Evolutionary conservation across 92 coral and sea anemone genomes (phyloP).

Genomic region (Pocillopora grandis): DNA sequence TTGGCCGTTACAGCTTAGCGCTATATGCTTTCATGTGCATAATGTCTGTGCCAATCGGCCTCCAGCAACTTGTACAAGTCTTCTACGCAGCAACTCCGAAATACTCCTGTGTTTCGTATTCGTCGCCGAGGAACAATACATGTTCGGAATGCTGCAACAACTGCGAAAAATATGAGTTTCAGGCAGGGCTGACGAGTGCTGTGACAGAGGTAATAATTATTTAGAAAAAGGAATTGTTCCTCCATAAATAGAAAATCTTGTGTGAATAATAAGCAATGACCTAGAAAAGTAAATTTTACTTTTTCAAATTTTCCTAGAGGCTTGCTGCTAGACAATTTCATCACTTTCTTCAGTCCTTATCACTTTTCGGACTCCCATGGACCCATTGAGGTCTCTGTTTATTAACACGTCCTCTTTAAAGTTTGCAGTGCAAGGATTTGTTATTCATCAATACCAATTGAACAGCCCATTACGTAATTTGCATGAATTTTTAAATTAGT

Average conservation of each 20-base stretch:
- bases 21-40: slow-evolving; percentile 74
- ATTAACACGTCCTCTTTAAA: no score
- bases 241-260: no score
- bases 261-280: neutral
- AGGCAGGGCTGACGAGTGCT: slow-evolving; percentile 65
- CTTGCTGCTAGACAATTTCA: no score
- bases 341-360: no score
- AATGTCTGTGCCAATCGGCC: slow-evolving; percentile 77
- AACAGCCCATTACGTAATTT: no score
- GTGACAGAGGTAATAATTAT: slow-evolving; percentile 72
- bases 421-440: no score
- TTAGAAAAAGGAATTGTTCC: neutral
- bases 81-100: slow-evolving; percentile 78
- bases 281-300: neutral
- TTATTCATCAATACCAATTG: no score
- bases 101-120: slow-evolving; percentile 45
- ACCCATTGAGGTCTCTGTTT: no score
- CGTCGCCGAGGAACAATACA: slow-evolving; percentile 29
- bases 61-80: slow-evolving; percentile 80
- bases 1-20: slow-evolving; percentile 67
- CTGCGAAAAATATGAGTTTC: slow-evolving; percentile 65
- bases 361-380: no score
- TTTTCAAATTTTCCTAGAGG: neutral
- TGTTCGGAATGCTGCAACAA: slow-evolving; percentile 69
- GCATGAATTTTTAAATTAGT: no score